Conservation (phyloP, 2,797 vertebrate species). For the Acanthurus leucopareius region DNA sequence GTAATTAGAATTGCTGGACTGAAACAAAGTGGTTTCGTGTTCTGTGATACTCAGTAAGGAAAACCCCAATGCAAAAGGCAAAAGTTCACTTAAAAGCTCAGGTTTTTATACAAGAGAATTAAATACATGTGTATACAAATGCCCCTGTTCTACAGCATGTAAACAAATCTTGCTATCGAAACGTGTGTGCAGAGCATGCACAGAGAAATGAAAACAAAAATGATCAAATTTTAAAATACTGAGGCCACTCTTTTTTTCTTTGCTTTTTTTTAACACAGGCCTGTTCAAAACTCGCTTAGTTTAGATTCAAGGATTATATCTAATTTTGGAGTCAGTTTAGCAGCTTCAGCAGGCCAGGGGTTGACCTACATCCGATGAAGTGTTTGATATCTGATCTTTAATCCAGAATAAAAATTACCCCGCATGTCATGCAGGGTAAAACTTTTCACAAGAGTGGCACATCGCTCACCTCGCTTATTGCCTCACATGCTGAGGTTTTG, state of each 20-base stretch:
- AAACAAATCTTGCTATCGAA: neutral
- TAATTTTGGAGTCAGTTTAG: conserved; percentile 42
- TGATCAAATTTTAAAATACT: conserved; percentile 35
- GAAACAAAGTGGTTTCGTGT: too few relatives aligned
- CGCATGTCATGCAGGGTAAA: conserved; percentile 8
- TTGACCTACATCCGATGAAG: conserved; percentile 51
- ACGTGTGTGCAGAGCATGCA: neutral
- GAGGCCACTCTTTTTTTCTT: conserved; percentile 23
- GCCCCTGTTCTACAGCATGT: neutral
- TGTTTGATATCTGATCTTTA: conserved; percentile 56
- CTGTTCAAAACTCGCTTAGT: conserved; percentile 30
- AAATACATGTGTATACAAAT: too few relatives aligned
- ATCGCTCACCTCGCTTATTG: conserved; percentile 29
- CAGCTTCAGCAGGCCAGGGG: conserved; percentile 24
- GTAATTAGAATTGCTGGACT: too few relatives aligned
- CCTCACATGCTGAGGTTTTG: conserved; percentile 1
- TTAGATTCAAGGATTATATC: conserved; percentile 52
- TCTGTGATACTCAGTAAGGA: too few relatives aligned
- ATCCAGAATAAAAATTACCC: conserved; percentile 44
- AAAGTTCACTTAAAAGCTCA: too few relatives aligned
- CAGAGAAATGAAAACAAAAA: neutral
- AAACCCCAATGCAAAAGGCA: too few relatives aligned
- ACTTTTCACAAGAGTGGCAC: conserved; percentile 35
- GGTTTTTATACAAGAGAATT: too few relatives aligned
- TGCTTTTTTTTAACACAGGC: conserved; percentile 12